A percentile compares a stretch with the other conserved stretches of the same genome.
Conservation (phyloP, 2,888 invertebrate species). For the Merodon equestris region DNA sequence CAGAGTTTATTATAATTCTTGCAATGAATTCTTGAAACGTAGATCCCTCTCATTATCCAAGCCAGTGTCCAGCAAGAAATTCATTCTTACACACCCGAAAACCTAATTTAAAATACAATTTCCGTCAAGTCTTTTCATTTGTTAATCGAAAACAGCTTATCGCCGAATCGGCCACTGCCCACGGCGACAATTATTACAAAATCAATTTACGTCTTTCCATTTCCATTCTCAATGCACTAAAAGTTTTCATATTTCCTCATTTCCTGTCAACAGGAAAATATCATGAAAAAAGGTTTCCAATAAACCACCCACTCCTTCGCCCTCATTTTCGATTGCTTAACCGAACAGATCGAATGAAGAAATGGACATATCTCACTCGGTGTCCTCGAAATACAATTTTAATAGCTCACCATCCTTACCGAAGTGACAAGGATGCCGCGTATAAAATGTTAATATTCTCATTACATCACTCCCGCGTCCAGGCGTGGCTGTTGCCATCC, state of each 20-base stretch:
- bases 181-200: constrained; percentile 42
- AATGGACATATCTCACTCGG: constrained; percentile 25
- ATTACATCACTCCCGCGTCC: not conserved
- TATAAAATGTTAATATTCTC: constrained; percentile 50
- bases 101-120: no score
- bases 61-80: no score
- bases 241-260: constrained; percentile 33
- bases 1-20: no score
- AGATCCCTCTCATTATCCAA: no score
- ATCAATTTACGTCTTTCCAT: constrained; percentile 42
- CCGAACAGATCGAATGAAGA: not conserved
- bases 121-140: no score
- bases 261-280: constrained; percentile 4
- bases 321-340: constrained; percentile 6
- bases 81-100: no score
- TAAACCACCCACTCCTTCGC: no score
- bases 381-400: constrained; percentile 43
- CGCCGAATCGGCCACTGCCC: constrained; percentile 20
- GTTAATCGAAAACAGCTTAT: no score
- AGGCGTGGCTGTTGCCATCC: not conserved
- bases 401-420: constrained; percentile 34
- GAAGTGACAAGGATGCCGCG: constrained; percentile 45
- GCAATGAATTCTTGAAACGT: no score
- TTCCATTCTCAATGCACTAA: constrained; percentile 17
- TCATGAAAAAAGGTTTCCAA: no score